phyloP scores from a whole-genome alignment of 2,113 vertebrate genomes.

The Danionella cerebrum region DNA sequence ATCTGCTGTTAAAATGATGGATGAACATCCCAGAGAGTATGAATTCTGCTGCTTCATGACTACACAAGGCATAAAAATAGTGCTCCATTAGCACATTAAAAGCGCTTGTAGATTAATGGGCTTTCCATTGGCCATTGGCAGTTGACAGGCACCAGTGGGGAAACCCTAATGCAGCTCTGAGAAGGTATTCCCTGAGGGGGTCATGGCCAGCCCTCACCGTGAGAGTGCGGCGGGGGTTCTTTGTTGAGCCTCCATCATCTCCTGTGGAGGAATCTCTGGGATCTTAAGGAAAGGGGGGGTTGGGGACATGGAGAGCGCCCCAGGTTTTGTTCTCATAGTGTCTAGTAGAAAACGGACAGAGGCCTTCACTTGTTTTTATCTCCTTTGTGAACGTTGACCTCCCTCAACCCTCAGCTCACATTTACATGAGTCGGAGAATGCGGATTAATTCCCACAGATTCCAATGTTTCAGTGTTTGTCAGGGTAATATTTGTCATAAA shows the following conservation, averaged over 20 bases:
- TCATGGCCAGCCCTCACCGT: slow-evolving; percentile 32
- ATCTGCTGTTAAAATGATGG: slow-evolving; percentile 21
- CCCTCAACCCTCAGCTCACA: slow-evolving; percentile 1
- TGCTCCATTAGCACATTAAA: slow-evolving; percentile 24
- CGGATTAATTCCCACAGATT: slow-evolving; percentile 36
- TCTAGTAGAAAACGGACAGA: not conserved
- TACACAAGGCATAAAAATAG: slow-evolving; percentile 6
- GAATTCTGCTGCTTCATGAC: slow-evolving; percentile 3
- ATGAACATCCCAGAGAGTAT: slow-evolving; percentile 7
- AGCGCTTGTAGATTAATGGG: slow-evolving; percentile 23
- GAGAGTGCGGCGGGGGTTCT: slow-evolving; percentile 11
- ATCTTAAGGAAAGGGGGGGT: not conserved
- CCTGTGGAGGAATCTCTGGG: slow-evolving; percentile 21
- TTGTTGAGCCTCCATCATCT: slow-evolving; percentile 28
- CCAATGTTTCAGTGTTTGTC: not conserved
- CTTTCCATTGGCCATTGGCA: slow-evolving; percentile 2
- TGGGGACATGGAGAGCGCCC: slow-evolving; percentile 14
- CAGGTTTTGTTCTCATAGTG: slow-evolving; percentile 35
- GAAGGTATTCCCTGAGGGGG: slow-evolving; percentile 27
- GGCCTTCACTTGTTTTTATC: not conserved
- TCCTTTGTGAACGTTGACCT: slow-evolving; percentile 27
- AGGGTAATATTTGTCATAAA: too few species aligned
- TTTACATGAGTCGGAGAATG: slow-evolving; percentile 36
- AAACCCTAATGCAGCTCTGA: not conserved
- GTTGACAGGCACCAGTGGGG: slow-evolving; percentile 13